Base-by-base conservation (phyloP, 2,113 vertebrate species). In the Sula dactylatra region DNA sequence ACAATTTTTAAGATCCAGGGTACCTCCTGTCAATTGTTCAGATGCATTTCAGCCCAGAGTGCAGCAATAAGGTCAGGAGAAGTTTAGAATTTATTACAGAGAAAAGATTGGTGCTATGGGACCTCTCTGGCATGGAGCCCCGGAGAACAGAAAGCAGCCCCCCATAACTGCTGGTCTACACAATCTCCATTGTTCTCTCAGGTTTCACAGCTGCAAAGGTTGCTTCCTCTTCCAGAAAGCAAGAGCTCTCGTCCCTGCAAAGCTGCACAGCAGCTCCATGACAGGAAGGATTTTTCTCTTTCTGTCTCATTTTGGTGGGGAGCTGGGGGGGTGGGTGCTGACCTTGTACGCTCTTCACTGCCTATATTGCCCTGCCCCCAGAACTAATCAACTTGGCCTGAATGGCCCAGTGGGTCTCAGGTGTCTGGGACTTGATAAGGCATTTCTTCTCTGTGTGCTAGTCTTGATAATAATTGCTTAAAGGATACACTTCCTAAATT, bases 161-260 rank as follows among this genome's bases (percentile, higher is more conserved):
- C 85, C 67, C 32, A 5, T 42, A 86, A 92, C 45, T 49, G 72
- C 88, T 86, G 38, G 8, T 94, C 74, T 16, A 66, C 86, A 92
- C 85, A 88, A 64, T 55, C 76, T 74, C 88, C 92, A 95, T 95
- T 96, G 95, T 94, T 95, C 64, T 96, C 93, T 97, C 94, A 81
- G 72, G 90, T 97, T 97, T 97, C 96, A 96, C 90, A 97, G 96
- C 97, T 96, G 93, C 87, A 82, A 88, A 93, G 91, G 90, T 93
- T 96, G 71, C 88, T 96, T 92, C 82, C 88, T 83, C 66, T 88
- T 90, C 71, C 88, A 95, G 62, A 77, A 86, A 58, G 82, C 42
- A 79, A 65, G n/a, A 91, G 58, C 71, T 82, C 36, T 86, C 40
- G 34, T 79, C 31, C 40, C 84, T 77, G 71, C 49, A 93, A 76